A percentile compares a stretch with the other conserved stretches of the same genome.
phyloP scores from a whole-genome alignment of 1,140 invertebrate genomes.

The Diachasmimorpha longicaudata region DNA sequence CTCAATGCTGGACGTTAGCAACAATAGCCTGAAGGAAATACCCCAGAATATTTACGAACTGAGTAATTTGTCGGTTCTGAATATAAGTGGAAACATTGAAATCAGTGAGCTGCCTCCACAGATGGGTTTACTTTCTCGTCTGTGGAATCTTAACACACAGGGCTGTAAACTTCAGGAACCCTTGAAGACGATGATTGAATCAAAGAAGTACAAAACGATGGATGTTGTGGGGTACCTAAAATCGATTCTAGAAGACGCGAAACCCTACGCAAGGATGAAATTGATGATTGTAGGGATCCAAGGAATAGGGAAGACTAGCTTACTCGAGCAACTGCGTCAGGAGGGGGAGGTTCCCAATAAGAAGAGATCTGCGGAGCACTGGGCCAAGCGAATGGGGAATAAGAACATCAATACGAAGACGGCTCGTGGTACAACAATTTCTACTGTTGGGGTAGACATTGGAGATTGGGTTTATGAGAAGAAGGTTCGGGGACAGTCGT shows the following conservation, averaged over 20 bases:
- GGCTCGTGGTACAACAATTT: constrained; percentile 80
- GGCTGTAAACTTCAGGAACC: constrained; percentile 90
- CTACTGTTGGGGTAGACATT: constrained; percentile 97
- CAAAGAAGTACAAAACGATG: constrained; percentile 93
- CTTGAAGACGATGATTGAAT: constrained; percentile 89
- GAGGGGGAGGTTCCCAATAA: constrained; percentile 80
- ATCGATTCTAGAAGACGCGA: constrained; percentile 86
- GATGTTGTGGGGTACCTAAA: constrained; percentile 96
- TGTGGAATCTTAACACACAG: constrained; percentile 95
- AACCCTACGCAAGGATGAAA: constrained; percentile 94
- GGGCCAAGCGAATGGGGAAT: constrained; percentile 94
- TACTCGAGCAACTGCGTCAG: constrained; percentile 86
- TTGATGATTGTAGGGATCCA: constrained; percentile 97
- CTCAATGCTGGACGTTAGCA: constrained; percentile 93
- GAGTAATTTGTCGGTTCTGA: constrained; percentile 89
- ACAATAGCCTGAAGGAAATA: constrained; percentile 82
- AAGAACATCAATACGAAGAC: constrained; percentile 80
- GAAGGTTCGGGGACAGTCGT: constrained; percentile 71
- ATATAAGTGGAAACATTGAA: constrained; percentile 88
- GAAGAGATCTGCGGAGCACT: constrained; percentile 83
- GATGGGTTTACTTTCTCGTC: constrained; percentile 88
- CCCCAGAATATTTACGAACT: constrained; percentile 87
- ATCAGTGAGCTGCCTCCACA: constrained; percentile 89
- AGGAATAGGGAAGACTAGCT: constrained; percentile 81
- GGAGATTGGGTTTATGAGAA: constrained; percentile 94